phyloP scores from a whole-genome alignment of 2,113 vertebrate genomes.

The Thamnophis sirtalis region DNA sequence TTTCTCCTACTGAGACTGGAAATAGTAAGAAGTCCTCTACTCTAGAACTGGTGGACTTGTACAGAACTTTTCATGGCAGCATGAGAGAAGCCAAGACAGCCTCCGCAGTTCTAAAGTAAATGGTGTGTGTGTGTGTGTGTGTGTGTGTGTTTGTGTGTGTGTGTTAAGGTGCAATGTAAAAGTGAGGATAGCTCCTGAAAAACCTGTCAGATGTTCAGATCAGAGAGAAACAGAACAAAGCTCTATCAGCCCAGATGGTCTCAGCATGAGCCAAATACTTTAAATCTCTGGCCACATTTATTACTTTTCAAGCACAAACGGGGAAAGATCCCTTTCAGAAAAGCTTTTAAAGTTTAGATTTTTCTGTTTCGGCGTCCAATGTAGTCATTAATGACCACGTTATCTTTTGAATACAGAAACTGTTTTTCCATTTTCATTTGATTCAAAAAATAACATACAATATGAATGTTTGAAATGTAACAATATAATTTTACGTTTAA shows the following conservation, averaged over 20 bases:
- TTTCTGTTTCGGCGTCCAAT: neutral
- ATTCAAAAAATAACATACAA: neutral
- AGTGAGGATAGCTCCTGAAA: neutral
- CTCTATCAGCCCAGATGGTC: conserved; percentile 6
- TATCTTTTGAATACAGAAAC: neutral
- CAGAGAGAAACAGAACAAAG: neutral
- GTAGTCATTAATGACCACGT: neutral
- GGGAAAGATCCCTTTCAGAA: neutral
- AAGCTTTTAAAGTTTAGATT: neutral
- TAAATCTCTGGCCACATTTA: neutral
- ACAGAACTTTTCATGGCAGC: too few species aligned
- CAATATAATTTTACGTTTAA: neutral
- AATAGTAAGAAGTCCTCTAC: neutral
- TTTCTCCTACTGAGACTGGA: neutral
- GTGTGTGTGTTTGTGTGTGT: neutral
- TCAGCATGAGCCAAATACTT: neutral
- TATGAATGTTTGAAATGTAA: neutral
- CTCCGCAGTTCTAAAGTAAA: neutral
- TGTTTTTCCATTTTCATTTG: neutral
- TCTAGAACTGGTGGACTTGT: neutral
- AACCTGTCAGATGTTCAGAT: conserved; percentile 6
- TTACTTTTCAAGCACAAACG: neutral
- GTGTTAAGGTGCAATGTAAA: neutral
- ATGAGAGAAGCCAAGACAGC: neutral
- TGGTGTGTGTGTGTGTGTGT: neutral